Percentiles rank a stretch among this genome's conserved stretches.
Evolutionary conservation across 2,888 invertebrate species (phyloP).

Genomic region (Eupeodes luniger): DNA sequence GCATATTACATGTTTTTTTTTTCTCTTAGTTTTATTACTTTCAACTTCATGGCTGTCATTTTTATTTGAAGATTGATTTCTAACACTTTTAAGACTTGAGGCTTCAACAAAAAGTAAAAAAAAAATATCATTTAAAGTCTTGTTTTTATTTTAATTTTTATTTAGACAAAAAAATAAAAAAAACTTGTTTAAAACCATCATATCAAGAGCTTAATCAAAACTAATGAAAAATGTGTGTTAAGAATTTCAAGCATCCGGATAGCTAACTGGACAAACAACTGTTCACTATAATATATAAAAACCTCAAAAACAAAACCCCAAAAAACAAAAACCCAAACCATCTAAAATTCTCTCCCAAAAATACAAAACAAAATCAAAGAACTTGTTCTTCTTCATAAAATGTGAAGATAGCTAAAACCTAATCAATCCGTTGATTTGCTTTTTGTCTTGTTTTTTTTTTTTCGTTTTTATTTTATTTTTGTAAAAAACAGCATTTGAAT

Average conservation of each 20-base stretch:
- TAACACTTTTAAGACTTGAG: neutral
- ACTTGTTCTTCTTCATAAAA: conserved; percentile 15
- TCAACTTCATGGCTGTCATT: neutral
- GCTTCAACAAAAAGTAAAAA: neutral
- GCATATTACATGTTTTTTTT: neutral
- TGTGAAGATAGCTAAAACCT: too few relatives aligned
- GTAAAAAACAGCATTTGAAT: conserved; percentile 9
- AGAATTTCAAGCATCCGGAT: conserved; percentile 73
- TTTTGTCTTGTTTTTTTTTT: neutral
- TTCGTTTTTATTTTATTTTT: conserved; percentile 12
- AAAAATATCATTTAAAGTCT: neutral
- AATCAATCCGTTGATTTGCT: conserved; percentile 6
- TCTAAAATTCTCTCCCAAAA: conserved; percentile 4
- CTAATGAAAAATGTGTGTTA: conserved; percentile 51
- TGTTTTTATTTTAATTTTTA: neutral
- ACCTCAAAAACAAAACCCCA: too few relatives aligned
- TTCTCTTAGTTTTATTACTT: neutral
- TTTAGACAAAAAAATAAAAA: neutral
- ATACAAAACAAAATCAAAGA: neutral
- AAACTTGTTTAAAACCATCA: neutral
- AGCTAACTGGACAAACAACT: conserved; percentile 68
- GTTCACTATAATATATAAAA: neutral
- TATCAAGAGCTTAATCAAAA: neutral
- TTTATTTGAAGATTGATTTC: conserved; percentile 10
- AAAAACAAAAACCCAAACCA: neutral